Conservation (phyloP, 2,888 invertebrate species). For the Tipula vernalis region DNA sequence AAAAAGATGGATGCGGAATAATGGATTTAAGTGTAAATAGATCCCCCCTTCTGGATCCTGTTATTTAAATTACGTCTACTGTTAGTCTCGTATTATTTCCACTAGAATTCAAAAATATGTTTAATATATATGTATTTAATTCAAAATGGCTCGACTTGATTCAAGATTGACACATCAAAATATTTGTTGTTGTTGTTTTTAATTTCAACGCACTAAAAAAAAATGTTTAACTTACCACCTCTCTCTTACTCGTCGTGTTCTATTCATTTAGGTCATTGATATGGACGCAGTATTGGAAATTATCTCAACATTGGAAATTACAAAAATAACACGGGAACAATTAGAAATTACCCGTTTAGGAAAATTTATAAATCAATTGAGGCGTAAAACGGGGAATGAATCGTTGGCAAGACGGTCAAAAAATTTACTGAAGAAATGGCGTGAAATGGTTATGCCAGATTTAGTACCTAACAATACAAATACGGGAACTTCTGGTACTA, state of each 20-base stretch:
- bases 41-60: not conserved
- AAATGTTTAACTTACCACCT: not conserved
- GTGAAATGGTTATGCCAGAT: conserved; percentile 64
- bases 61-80: not conserved
- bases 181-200: not conserved
- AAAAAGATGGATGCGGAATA: not conserved
- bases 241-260: not conserved
- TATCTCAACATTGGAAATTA: conserved; percentile 88
- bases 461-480: not conserved
- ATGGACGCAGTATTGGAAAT: conserved; percentile 87
- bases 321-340: conserved; percentile 35
- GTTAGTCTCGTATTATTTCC: not conserved
- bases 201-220: not conserved
- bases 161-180: not conserved
- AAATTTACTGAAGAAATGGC: conserved; percentile 84
- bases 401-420: conserved; percentile 80
- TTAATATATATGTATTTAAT: not conserved
- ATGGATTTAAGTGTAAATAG: not conserved
- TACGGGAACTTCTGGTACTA: not conserved
- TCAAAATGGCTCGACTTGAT: not conserved
- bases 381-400: conserved; percentile 74
- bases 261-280: conserved; percentile 72
- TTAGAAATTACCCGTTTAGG: conserved; percentile 67
- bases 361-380: conserved; percentile 82
- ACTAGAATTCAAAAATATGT: not conserved